Evolutionary conservation across 1,140 invertebrate genomes (phyloP), one percentile per base, ranked within the genome.

Genomic region (Eriocheir sinensis): DNA sequence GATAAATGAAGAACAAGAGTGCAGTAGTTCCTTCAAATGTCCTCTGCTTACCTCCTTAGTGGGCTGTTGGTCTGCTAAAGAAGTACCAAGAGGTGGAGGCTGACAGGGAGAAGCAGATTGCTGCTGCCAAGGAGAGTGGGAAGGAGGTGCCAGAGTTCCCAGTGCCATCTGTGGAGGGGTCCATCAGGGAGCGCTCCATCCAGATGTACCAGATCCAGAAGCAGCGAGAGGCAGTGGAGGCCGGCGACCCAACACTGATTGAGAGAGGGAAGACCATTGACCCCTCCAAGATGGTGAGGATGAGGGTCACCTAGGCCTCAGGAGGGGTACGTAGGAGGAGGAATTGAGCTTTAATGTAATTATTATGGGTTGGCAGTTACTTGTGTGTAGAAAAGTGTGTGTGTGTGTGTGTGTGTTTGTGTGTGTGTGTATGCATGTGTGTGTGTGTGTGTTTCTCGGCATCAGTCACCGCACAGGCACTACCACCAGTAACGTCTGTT

Each of bases 171-270:
- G 85, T 94, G 15, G 93, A 94, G 81, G 93, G 93, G 86, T 91
- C 93, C 81, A 86, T 94, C 80, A 80, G 93, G 32, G 93, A 94
- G 41, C 80, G 80, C 36, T 94, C 93, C 36, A 86, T 94, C n/a
- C 93, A 94, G 48, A 27, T 94, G n/a, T 94, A 94, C 80, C 81
- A 91, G 48, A 91, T 86, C 15, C 93, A 94, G 89, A 91, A 91
- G 36, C 89, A 86, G 72, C 34, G 89, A 30, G 93, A 94, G 40
- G 93, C 93, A 32, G 89, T 53, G 0, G n/a, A 72, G 41, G 36
- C 80, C 4, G 93, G 89, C 30, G 81, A 91, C 21, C 80, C 93
- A 60, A 91, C 81, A 12, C 40, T 72, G n/a, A 41, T 86, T 32
- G 93, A 94, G 15, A 38, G 80, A 30, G 89, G 89, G 17, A 94